Evolutionary conservation across 2,797 vertebrate species (phyloP).

Genomic region (Taeniopygia guttata): DNA sequence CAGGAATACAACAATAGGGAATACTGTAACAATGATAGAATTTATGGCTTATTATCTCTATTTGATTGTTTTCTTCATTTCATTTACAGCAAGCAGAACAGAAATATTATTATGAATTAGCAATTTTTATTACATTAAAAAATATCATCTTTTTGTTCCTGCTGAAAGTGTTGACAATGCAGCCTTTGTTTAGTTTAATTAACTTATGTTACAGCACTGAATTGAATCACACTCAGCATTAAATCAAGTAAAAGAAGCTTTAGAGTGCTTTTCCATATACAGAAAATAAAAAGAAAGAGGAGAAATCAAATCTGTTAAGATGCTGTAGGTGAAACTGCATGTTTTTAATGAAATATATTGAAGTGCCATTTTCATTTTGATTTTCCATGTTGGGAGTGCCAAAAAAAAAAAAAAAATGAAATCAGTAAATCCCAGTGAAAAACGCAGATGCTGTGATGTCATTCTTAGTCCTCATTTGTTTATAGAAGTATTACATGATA

Average conservation of each 20-base stretch:
- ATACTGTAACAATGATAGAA: constrained; percentile 24
- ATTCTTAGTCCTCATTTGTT: background rate
- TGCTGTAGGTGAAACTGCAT: background rate
- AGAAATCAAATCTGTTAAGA: background rate
- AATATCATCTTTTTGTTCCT: constrained; percentile 34
- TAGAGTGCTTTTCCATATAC: background rate
- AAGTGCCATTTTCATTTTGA: background rate
- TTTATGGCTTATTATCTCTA: constrained; percentile 15
- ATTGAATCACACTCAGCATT: background rate
- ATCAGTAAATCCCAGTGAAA: background rate
- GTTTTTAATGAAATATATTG: constrained; percentile 23
- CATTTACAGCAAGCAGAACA: constrained; percentile 22
- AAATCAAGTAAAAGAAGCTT: constrained; percentile 5
- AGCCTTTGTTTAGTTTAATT: constrained; percentile 44
- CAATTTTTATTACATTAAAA: constrained; percentile 46
- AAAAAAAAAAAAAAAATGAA: constrained; percentile 1
- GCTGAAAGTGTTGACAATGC: constrained; percentile 39
- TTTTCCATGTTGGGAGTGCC: background rate
- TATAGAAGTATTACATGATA: constrained; percentile 3
- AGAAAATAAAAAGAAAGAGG: background rate
- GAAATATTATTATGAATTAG: constrained; percentile 18
- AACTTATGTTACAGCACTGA: constrained; percentile 15
- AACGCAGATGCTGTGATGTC: background rate
- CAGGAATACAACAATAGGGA: background rate
- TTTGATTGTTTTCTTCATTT: constrained; percentile 49